Evolutionary conservation across 2,113 vertebrate species (phyloP).

Genomic region (Vidua chalybeata): DNA sequence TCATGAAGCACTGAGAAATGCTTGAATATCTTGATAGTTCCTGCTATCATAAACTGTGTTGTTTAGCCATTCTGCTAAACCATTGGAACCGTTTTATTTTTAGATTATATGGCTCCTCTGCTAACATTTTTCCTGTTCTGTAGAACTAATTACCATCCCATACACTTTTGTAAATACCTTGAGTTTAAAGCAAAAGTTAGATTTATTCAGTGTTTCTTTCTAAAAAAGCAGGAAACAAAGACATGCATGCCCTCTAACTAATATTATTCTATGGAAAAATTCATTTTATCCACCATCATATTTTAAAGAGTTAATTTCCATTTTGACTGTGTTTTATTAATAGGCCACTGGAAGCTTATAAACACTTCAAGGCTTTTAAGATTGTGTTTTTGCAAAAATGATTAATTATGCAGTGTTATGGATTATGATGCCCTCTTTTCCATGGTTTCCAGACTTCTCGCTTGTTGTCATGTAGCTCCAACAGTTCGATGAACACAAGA

Average conservation of each 20-base stretch:
- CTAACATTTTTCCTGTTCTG: background rate
- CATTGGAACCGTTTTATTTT: conserved; percentile 38
- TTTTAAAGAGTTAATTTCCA: conserved; percentile 65
- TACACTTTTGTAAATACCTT: background rate
- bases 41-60: conserved; percentile 7
- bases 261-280: background rate
- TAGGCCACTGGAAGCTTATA: conserved; percentile 55
- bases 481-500: conserved; percentile 37
- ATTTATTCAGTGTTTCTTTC: background rate
- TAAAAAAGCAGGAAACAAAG: background rate
- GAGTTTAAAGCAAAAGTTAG: background rate
- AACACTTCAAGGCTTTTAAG: conserved; percentile 55
- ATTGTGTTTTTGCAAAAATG: conserved; percentile 50
- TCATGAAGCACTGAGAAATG: conserved; percentile 29
- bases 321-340: conserved; percentile 57
- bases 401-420: conserved; percentile 71
- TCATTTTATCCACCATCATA: background rate
- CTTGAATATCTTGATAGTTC: conserved; percentile 9
- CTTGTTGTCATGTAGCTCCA: conserved; percentile 45
- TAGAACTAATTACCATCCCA: background rate
- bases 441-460: conserved; percentile 40
- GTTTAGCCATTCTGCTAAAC: conserved; percentile 39
- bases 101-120: background rate
- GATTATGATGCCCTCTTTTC: conserved; percentile 67
- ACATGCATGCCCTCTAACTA: background rate